Conservation (phyloP, 1,140 invertebrate species). For the Panagrolaimus sp. region DNA sequence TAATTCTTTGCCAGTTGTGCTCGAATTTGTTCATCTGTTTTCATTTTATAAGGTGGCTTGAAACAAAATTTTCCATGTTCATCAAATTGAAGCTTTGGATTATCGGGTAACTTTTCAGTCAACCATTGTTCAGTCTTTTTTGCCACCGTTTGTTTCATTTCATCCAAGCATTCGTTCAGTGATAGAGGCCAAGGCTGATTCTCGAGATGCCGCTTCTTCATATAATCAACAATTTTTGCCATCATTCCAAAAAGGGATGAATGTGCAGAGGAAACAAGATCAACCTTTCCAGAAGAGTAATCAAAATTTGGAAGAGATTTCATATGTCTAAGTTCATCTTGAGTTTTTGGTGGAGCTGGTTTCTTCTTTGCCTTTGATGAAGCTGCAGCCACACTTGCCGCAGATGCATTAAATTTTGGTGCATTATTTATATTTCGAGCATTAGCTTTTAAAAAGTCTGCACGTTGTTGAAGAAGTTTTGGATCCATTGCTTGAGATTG, state of each 20-base stretch:
- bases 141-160: conserved; percentile 89
- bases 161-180: conserved; percentile 91
- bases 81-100: conserved; percentile 63
- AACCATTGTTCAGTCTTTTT: conserved; percentile 70
- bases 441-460: conserved; percentile 5
- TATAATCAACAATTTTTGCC: conserved; percentile 92
- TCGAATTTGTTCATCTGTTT: conserved; percentile 64
- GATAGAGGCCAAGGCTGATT: conserved; percentile 75
- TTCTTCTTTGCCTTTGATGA: background rate
- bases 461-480: background rate
- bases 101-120: conserved; percentile 78
- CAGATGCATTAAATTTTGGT: background rate
- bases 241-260: conserved; percentile 73
- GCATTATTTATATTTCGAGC: background rate
- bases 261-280: background rate
- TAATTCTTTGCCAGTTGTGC: conserved; percentile 82
- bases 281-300: background rate
- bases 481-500: background rate
- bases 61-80: conserved; percentile 78
- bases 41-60: conserved; percentile 85
- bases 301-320: conserved; percentile 9
- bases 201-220: conserved; percentile 68
- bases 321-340: conserved; percentile 2
- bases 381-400: background rate
- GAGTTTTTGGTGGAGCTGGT: background rate